Conservation (phyloP, 1,140 invertebrate species). For the Lepidotrigona ventralis region DNA sequence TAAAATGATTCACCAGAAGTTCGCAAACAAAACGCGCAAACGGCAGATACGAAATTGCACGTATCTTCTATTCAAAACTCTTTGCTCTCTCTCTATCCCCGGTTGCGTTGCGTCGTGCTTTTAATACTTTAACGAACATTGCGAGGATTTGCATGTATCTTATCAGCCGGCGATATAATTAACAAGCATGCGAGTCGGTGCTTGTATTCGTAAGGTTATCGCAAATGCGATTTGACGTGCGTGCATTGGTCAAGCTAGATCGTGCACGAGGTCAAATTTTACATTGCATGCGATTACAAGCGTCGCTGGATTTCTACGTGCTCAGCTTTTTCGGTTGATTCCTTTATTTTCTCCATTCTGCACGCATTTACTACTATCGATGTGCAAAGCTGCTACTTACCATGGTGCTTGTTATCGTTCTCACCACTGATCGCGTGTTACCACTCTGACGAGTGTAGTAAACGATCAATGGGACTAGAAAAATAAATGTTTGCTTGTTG, state of each 20-base stretch:
- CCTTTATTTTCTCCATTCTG: not conserved
- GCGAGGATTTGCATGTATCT: constrained; percentile 15
- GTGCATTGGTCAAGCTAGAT: constrained; percentile 30
- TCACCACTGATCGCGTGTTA: not conserved
- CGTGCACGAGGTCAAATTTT: constrained; percentile 59
- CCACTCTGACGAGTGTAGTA: too few relatives aligned
- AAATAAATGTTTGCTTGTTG: constrained; percentile 50
- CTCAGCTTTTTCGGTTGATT: not conserved
- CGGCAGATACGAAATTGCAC: not conserved
- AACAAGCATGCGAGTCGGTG: constrained; percentile 33
- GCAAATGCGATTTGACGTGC: constrained; percentile 40
- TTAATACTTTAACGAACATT: not conserved
- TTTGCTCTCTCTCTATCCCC: not conserved
- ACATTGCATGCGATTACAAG: constrained; percentile 42
- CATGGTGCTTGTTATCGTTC: not conserved
- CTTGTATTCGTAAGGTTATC: constrained; percentile 59
- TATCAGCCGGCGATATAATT: constrained; percentile 57
- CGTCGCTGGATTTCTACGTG: constrained; percentile 13
- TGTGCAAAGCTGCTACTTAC: not conserved
- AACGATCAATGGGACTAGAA: not conserved
- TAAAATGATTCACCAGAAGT: constrained; percentile 17
- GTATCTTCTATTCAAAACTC: not conserved
- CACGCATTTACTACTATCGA: not conserved
- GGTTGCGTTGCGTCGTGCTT: not conserved
- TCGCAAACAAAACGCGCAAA: constrained; percentile 10